Evolutionary conservation across 2,888 invertebrate genomes (phyloP).

Genomic region (Sphaerophoria taeniata): DNA sequence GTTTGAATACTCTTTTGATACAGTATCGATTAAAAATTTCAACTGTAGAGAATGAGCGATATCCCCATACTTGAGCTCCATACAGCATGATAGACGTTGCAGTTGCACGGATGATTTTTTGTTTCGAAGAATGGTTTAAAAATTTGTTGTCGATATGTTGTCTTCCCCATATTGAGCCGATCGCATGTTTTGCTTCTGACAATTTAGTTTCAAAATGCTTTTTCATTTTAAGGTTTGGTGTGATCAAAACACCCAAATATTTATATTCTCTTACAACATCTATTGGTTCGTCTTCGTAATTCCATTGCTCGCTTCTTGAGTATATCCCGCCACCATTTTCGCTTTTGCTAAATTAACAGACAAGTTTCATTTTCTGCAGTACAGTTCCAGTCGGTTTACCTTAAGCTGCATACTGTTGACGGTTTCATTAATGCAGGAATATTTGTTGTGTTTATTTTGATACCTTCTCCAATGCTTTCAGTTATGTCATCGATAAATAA

Average conservation of each 20-base stretch:
- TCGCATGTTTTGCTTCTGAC: background rate
- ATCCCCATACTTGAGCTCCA: too few relatives aligned
- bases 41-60: too few relatives aligned
- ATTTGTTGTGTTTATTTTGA: background rate
- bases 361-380: conserved; percentile 19
- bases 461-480: background rate
- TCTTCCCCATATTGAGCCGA: conserved; percentile 8
- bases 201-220: background rate
- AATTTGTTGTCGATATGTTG: conserved; percentile 11
- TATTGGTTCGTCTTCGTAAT: too few relatives aligned
- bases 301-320: too few relatives aligned
- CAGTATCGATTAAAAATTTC: background rate
- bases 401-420: too few relatives aligned
- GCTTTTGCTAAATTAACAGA: conserved; percentile 2
- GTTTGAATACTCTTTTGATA: conserved; percentile 10
- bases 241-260: too few relatives aligned
- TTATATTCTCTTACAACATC: too few relatives aligned
- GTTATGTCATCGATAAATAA: too few relatives aligned
- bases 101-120: background rate
- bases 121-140: conserved; percentile 6
- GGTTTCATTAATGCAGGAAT: background rate
- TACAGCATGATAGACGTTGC: too few relatives aligned
- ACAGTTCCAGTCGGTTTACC: background rate
- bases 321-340: conserved; percentile 10
- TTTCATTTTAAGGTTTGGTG: too few relatives aligned